Base-by-base conservation (phyloP, 2,113 vertebrate species). In the Hepsetus odoe region DNA sequence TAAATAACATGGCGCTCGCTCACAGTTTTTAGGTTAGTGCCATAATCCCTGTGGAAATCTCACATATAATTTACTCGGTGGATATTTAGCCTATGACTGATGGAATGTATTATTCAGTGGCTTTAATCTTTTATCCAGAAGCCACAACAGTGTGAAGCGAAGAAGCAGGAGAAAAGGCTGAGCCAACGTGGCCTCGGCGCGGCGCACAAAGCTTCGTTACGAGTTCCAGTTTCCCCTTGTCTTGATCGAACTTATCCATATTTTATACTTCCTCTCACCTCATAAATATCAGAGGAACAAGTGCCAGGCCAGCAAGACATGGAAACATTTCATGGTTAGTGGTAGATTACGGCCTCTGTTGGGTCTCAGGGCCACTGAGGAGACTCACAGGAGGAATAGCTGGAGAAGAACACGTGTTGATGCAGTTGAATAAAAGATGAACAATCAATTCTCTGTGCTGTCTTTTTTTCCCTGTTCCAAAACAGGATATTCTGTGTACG, bases 91-190 rank as follows among this genome's bases (percentile, higher is more conserved):
- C 58, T 61, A 70, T 59, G 72, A 83, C 84, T 56, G 82, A 70
- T 13, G 28, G 2, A 32, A 79, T 83, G 6, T 82, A 86, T 85
- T 79, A 87, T 86, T 86, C 66, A 83, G 26, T 18, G 8, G 22
- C 33, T 38, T 65, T n/a, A 65, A 65, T 65, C 61, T 65, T 65
- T 65, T 65, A 65, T 65, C 61, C 33, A 18, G 61, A 65, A 65
- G 61, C 32, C 61, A 38, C 61, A 65, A 65, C 32, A 38, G 7
- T 11, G 22, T 24, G 35, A 38, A 55, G 24, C 55, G 24, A 56
- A 56, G 22, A 9, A 65, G 18, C 61, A 18, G 20, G 18, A 65
- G 35, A 38, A 42, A 20, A 64, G 8, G 18, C 59, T 32, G 32
- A 65, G 18, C 61, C 61, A 65, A 65, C 20, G 32, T n/a, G 38